Evolutionary conservation across 2,113 vertebrate species (phyloP), one percentile per base, ranked within the genome.

Genomic region (Misgurnus mizolepis): DNA sequence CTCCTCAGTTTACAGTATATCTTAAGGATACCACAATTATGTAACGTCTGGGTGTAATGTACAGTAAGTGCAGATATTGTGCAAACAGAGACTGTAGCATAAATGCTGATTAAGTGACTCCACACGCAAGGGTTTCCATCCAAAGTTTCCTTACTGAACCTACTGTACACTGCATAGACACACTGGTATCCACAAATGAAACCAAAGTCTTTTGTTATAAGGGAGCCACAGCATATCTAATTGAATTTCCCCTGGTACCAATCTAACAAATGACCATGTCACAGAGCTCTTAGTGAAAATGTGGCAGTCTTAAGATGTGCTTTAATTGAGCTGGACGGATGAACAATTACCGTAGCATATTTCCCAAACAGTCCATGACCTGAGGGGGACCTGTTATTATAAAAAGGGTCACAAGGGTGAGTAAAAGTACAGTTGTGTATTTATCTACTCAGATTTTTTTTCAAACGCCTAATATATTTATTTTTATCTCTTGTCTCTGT

Each of bases 321-420:
- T 75, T 76, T 92, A 90, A 92, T 90, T 89, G 87, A 91, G 89
- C 84, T 85, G 81, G 91, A 93, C 88, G 88, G 88, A 87, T 50
- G 85, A 86, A 91, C 92, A 90, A 93, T 92, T 90, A 90, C 85
- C 89, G 65, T 77, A 79, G 79, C 90, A 87, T 90, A 89, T 91
- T 91, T 92, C 91, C 85, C 82, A 87, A 84, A 83, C 87, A 78
- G 85, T 76, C 81, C 70, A 83, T 87, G 82, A 90, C 78, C 88
- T 77, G n/a, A 14, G 18, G 7, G 78, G 86, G 74, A 80, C 78
- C 86, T 88, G 85, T 87, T 75, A 77, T 83, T 77, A 84, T 89
- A 88, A 91, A 89, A 89, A 22, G 22, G 58, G 49, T 72, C 78
- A 50, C 45, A 61, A 65, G 70, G 53, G 55, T 41, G 43, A 45